Evolutionary conservation across 1,140 invertebrate genomes (phyloP).

Genomic region (Rhopalosiphum padi): DNA sequence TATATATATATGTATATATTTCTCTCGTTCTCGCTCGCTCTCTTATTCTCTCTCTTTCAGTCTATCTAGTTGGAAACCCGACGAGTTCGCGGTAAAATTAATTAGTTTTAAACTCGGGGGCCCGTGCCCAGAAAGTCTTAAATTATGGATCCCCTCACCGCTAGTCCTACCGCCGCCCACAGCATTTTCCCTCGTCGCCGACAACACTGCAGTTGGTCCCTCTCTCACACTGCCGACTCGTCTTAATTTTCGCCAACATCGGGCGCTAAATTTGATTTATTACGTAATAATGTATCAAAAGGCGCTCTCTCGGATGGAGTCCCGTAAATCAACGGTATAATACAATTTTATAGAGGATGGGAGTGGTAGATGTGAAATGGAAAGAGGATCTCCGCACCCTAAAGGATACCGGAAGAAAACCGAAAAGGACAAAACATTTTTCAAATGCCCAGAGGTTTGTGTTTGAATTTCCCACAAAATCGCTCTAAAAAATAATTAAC

Average conservation of each 20-base stretch:
- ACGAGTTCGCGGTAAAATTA: slow-evolving; percentile 57
- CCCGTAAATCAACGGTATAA: slow-evolving; percentile 56
- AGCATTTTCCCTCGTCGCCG: not conserved
- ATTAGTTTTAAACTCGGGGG: slow-evolving; percentile 56
- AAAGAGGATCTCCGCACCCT: not conserved
- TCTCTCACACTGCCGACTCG: slow-evolving; percentile 37
- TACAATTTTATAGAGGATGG: slow-evolving; percentile 31
- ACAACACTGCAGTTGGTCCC: not conserved
- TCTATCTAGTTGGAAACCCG: slow-evolving; percentile 44
- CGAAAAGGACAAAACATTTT: not conserved
- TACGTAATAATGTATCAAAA: slow-evolving; percentile 57
- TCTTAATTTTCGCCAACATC: slow-evolving; percentile 58
- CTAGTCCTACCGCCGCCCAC: not conserved
- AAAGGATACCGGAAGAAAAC: slow-evolving; percentile 11
- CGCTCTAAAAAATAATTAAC: not conserved
- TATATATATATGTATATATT: not conserved
- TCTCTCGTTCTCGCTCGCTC: not conserved
- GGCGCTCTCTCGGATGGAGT: slow-evolving; percentile 22
- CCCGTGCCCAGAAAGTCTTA: slow-evolving; percentile 56
- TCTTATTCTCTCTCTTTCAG: not conserved
- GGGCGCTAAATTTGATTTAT: slow-evolving; percentile 57
- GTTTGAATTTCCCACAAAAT: not conserved
- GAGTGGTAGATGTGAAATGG: not conserved
- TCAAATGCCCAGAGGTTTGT: not conserved
- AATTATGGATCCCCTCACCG: slow-evolving; percentile 47